These are phyloP conservation scores for Enteromius thamalakanensis DNA, from an alignment of 2,797 vertebrate species.

Conservation along the genomic window DNA sequence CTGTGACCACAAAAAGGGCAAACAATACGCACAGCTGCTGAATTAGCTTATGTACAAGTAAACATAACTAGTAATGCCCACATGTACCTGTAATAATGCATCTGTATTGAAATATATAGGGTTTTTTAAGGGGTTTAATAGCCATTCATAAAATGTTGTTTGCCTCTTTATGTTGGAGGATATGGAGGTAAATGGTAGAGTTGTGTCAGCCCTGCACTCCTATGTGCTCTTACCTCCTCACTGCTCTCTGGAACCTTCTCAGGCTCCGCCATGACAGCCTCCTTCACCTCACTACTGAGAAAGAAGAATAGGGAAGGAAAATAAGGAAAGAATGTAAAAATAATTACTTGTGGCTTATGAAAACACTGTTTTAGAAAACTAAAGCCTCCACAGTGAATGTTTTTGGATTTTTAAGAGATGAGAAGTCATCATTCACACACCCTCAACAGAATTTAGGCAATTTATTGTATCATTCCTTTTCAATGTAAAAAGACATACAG, in stretches of 20 bases:
- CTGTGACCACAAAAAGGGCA: slow-evolving; percentile 43
- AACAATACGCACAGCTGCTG: slow-evolving; percentile 13
- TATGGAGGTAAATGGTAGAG: slow-evolving; percentile 5
- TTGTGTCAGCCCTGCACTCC: slow-evolving; percentile 7
- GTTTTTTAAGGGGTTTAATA: neutral
- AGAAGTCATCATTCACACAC: neutral
- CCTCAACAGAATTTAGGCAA: neutral
- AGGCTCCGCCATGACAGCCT: slow-evolving; percentile 69
- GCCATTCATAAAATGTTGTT: slow-evolving; percentile 7
- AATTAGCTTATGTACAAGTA: neutral
- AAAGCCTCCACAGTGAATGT: neutral
- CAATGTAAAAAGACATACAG: neutral
- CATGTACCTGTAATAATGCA: neutral
- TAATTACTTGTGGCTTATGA: neutral
- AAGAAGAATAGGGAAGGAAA: neutral
- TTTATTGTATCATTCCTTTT: neutral
- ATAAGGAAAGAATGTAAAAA: neutral
- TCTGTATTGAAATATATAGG: neutral
- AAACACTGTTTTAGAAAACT: too few species aligned
- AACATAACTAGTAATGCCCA: neutral
- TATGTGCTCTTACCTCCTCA: slow-evolving; percentile 77
- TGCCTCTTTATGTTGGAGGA: slow-evolving; percentile 13
- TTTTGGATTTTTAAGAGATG: neutral
- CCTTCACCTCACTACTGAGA: slow-evolving; percentile 70
- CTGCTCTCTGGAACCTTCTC: slow-evolving; percentile 71